These are phyloP conservation scores for Xylocopa sonorina DNA, from an alignment of 1,140 invertebrate species.

Conservation along the genomic window DNA sequence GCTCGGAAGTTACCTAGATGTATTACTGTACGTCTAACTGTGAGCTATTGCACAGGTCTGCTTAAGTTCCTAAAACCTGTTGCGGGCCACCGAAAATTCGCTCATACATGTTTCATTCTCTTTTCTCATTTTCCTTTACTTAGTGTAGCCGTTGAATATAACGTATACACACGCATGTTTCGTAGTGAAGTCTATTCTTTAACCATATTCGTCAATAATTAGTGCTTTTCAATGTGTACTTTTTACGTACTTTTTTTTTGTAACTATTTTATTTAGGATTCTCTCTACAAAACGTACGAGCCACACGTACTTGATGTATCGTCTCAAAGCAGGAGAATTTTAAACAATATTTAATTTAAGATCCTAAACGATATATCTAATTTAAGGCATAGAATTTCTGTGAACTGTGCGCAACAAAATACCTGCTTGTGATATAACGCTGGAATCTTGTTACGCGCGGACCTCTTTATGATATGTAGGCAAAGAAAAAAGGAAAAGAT, in stretches of 20 bases:
- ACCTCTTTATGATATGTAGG: constrained; percentile 14
- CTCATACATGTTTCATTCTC: constrained; percentile 8
- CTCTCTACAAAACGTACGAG: constrained; percentile 53
- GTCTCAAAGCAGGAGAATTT: constrained; percentile 39
- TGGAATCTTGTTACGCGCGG: constrained; percentile 44
- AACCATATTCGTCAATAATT: constrained; percentile 19
- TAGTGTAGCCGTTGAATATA: background rate
- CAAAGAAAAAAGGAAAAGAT: no score
- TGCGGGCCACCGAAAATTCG: constrained; percentile 22
- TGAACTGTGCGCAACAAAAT: constrained; percentile 40
- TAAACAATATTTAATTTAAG: constrained; percentile 50
- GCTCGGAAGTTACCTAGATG: constrained; percentile 55
- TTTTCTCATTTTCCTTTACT: background rate
- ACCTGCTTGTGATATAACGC: constrained; percentile 11
- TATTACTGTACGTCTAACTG: constrained; percentile 36
- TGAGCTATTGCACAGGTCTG: constrained; percentile 49
- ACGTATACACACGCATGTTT: constrained; percentile 44
- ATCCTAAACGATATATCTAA: no score
- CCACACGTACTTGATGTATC: constrained; percentile 56
- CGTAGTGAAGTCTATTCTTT: constrained; percentile 26
- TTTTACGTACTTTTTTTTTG: constrained; percentile 51
- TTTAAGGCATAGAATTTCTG: constrained; percentile 41
- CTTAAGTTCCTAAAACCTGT: constrained; percentile 54
- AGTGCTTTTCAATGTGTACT: constrained; percentile 32
- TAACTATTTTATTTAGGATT: constrained; percentile 36